Conservation (phyloP, 2,888 invertebrate species). For the Alsophila aescularia region DNA sequence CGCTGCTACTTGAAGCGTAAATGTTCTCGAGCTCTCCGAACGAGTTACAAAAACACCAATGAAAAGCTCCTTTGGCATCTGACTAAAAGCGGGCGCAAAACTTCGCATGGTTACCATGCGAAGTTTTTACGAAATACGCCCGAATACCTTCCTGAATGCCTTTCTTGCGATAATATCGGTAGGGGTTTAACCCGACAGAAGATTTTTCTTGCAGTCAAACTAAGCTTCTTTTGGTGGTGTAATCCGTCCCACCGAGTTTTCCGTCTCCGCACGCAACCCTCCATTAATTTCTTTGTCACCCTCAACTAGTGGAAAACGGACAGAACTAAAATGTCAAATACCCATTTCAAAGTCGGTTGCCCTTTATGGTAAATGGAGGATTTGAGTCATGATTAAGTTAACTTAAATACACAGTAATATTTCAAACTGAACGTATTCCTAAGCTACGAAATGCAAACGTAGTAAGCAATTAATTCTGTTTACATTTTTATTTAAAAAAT, state of each 20-base stretch:
- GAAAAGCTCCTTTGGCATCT: slow-evolving; percentile 3
- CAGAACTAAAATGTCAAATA: slow-evolving; percentile 36
- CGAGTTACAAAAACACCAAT: slow-evolving; percentile 7
- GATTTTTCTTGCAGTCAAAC: slow-evolving; percentile 24
- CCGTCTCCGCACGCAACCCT: slow-evolving; percentile 24
- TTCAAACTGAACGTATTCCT: slow-evolving; percentile 19
- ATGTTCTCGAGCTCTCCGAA: background rate
- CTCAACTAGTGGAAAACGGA: slow-evolving; percentile 21
- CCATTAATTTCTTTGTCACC: slow-evolving; percentile 31
- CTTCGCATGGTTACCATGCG: background rate
- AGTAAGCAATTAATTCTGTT: background rate
- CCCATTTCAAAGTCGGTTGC: slow-evolving; percentile 36
- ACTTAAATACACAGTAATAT: slow-evolving; percentile 28
- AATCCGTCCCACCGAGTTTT: slow-evolving; percentile 18
- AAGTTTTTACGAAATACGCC: slow-evolving; percentile 9
- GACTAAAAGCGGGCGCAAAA: background rate
- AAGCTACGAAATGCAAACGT: background rate
- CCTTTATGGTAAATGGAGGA: slow-evolving; percentile 32
- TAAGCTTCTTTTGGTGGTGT: slow-evolving; percentile 22
- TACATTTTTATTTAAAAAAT: too few relatives aligned
- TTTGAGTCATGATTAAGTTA: slow-evolving; percentile 36
- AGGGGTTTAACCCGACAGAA: slow-evolving; percentile 20
- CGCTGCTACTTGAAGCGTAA: too few relatives aligned
- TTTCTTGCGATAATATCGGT: slow-evolving; percentile 18
- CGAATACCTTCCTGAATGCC: slow-evolving; percentile 1